phyloP scores from a whole-genome alignment of 2,888 invertebrate genomes.

The Epirrhoe tristata region DNA sequence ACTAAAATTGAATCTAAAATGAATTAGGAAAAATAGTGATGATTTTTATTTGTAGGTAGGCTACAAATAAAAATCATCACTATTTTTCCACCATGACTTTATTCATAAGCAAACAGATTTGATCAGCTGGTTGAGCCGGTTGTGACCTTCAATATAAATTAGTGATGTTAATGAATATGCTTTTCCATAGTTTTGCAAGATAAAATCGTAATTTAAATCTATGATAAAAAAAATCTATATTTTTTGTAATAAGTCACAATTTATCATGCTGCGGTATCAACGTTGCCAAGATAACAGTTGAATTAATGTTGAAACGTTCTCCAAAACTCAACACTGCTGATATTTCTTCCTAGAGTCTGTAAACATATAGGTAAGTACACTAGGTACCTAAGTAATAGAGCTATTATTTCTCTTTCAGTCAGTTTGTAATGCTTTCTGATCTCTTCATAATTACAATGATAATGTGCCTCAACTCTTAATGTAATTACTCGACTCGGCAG shows the following conservation, averaged over 20 bases:
- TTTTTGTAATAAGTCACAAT: neutral
- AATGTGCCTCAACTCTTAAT: slow-evolving; percentile 54
- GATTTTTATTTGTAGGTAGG: too few species aligned
- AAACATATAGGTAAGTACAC: too few species aligned
- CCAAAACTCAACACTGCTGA: neutral
- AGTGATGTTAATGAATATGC: neutral
- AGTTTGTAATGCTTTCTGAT: slow-evolving; percentile 62
- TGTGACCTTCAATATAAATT: slow-evolving; percentile 7
- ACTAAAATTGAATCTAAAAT: neutral
- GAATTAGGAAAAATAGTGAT: too few species aligned
- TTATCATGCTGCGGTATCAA: slow-evolving; percentile 14
- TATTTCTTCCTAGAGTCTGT: slow-evolving; percentile 18
- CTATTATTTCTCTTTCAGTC: slow-evolving; percentile 44
- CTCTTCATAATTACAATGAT: slow-evolving; percentile 57
- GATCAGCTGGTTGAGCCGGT: slow-evolving; percentile 9
- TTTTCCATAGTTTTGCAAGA: neutral
- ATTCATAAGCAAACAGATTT: slow-evolving; percentile 20
- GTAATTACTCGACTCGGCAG: slow-evolving; percentile 48
- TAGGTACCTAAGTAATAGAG: slow-evolving; percentile 46
- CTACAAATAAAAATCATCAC: too few species aligned
- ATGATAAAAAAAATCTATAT: neutral
- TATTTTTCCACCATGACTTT: slow-evolving; percentile 10
- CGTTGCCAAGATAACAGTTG: slow-evolving; percentile 3
- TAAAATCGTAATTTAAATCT: neutral
- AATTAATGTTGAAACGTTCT: slow-evolving; percentile 14